Evolutionary conservation across 64 coral and sea anemone species (phyloP), one percentile per base, ranked within the genome.

Genomic region (Porites australiensis): DNA sequence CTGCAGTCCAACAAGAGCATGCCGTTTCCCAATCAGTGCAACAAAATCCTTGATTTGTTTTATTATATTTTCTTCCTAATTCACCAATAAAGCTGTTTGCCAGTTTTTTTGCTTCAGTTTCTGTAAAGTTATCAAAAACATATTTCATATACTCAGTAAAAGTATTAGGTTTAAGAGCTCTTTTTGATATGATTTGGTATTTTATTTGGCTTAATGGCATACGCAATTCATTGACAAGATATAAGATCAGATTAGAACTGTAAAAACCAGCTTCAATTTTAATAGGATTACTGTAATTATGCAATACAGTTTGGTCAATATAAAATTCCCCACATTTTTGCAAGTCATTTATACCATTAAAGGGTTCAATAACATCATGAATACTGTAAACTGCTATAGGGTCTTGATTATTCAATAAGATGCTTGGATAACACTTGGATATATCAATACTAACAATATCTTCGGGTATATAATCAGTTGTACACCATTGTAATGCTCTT

Each of bases 31-130:
- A 77, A 1, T 77, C 44, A 0, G 57, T 86, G 0, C 19, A 92
- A 7, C 45, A 67, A 4, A 86, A 92, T 0, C 90, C 82, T 0
- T 74, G 50, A 10, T 73, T 83, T 21, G 12, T 61, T 43, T 76
- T 65, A 18, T 85, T 50, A 10, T 92, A 86, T 85, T 66, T 85
- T 7, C 79, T 11, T 2, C 90, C 90, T 0, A 92, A 18, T 4
- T 77, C 43, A 2, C 90, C 90, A 4, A 85, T 76, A 13, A 86
- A 92, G 13, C 23, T 63, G 20, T 86, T 92, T 0, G 80, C 90
- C 13, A 92, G 3, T 14, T 13, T 86, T 12, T 85, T 92, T 4
- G 80, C 70, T 2, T 85, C 68, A 0, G 5, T 20, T 18, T 92
- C 79, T 3, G 65, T 4, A 3, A 85, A 13, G 13, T 58, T 76